phyloP scores from a whole-genome alignment of 2,797 vertebrate species.

The Periparus ater region DNA sequence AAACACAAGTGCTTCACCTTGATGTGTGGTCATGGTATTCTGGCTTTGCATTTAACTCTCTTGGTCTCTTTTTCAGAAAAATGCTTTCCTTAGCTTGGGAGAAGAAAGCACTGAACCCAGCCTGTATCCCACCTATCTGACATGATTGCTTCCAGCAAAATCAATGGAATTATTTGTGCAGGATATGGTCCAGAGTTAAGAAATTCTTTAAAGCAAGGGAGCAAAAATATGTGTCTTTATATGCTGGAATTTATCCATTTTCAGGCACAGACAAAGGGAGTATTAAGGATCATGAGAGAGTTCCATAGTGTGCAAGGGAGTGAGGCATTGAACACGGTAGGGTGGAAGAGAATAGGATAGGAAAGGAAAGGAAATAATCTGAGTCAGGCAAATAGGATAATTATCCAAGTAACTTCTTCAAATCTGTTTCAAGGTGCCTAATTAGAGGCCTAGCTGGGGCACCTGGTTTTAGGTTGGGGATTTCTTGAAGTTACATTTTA shows the following conservation, averaged over 20 bases:
- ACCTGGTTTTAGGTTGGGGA: neutral
- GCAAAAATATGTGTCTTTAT: neutral
- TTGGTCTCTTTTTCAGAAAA: neutral
- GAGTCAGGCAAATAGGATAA: neutral
- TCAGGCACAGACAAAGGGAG: neutral
- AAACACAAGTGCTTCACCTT: neutral
- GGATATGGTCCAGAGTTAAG: neutral
- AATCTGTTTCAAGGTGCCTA: neutral
- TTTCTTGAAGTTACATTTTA: neutral
- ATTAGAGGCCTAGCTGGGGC: neutral
- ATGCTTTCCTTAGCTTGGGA: neutral
- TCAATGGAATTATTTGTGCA: neutral
- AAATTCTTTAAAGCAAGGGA: neutral
- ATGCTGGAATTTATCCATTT: neutral
- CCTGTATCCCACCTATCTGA: neutral
- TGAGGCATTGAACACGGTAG: neutral
- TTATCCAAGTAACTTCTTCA: neutral
- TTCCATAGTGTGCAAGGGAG: neutral
- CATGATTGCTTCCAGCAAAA: neutral
- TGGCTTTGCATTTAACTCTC: neutral
- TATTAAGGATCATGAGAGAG: neutral
- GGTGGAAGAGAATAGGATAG: neutral
- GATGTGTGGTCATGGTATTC: neutral
- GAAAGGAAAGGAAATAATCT: neutral
- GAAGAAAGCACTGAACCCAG: neutral